Percentiles rank a stretch among this genome's conserved stretches.
phyloP scores from a whole-genome alignment of 2,113 vertebrate genomes.

The Malurus elegans region DNA sequence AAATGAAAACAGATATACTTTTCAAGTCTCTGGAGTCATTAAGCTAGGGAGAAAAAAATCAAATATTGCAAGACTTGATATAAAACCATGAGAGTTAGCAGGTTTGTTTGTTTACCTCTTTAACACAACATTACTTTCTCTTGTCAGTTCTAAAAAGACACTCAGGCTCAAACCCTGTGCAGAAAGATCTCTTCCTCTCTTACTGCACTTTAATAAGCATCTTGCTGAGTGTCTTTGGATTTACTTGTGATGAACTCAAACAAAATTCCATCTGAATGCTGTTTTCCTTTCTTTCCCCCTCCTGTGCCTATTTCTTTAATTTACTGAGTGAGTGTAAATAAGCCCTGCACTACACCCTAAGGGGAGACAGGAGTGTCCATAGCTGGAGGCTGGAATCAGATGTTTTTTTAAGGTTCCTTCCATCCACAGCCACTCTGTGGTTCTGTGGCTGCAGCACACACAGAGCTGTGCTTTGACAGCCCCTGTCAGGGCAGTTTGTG shows the following conservation, averaged over 20 bases:
- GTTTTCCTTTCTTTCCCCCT: not conserved
- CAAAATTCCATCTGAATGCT: not conserved
- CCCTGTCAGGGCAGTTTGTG: not conserved
- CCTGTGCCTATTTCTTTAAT: not conserved
- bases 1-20: slow-evolving; percentile 21
- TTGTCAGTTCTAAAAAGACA: not conserved
- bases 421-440: not conserved
- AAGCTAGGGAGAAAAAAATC: not conserved
- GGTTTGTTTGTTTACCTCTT: not conserved
- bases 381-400: not conserved
- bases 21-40: not conserved
- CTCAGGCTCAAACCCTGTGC: not conserved
- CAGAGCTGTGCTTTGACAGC: not conserved
- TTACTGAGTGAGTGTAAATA: not conserved
- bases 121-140: not conserved
- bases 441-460: not conserved
- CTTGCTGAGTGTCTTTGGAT: not conserved
- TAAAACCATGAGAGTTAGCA: not conserved
- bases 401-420: not conserved
- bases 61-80: not conserved
- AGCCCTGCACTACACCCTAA: not conserved
- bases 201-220: not conserved
- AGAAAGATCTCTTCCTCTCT: not conserved
- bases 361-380: not conserved
- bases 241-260: not conserved